Base-by-base conservation (phyloP, 1,140 invertebrate species). In the Hylaeus anthracinus region DNA sequence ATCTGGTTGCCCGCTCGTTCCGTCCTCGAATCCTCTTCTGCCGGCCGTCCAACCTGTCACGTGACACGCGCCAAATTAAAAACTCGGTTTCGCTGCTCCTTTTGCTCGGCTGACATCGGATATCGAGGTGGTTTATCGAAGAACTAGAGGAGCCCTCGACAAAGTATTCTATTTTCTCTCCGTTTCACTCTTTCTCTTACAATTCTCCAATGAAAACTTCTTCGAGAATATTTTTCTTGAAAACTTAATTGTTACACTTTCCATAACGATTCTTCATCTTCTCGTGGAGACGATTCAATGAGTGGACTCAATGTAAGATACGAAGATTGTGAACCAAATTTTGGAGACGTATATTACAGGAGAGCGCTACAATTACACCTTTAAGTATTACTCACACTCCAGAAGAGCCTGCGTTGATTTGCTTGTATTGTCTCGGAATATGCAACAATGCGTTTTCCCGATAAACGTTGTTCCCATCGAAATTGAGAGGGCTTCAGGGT, bases 21-120 rank as follows among this genome's bases (percentile, higher is more conserved):
- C 83, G 69, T 80, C 15, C 77, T 80, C 76, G 77, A 79, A 81
- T 75, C 84, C 83, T 87, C 83, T 81, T 82, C 81, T 64, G 64
- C 86, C 72, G 80, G 78, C 82, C 88, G 86, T 89, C 86, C 88
- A 86, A 83, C 83, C 86, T 90, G 90, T 92, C 92, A 91, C 90
- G 90, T 91, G 91, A 90, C 91, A 92, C 90, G 91, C 89, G 90
- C 89, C 91, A 91, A 93, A 93, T 93, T 93, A 93, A 93, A 93
- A 93, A 92, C 90, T 92, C 86, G 90, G 85, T 93, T 91, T 92
- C 87, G 85, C 84, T 91, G 88, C 85, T 91, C 78, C 89, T 90
- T 88, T 87, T 85, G 76, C 75, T 66, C 51, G 67, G 78, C 83
- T 75, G 74, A 89, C 86, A 89, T 90, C 86, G 79, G 86, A 86